Evolutionary conservation across 2,888 invertebrate genomes (phyloP), one percentile per base, ranked within the genome.

Genomic region (Cephus nigrinus): DNA sequence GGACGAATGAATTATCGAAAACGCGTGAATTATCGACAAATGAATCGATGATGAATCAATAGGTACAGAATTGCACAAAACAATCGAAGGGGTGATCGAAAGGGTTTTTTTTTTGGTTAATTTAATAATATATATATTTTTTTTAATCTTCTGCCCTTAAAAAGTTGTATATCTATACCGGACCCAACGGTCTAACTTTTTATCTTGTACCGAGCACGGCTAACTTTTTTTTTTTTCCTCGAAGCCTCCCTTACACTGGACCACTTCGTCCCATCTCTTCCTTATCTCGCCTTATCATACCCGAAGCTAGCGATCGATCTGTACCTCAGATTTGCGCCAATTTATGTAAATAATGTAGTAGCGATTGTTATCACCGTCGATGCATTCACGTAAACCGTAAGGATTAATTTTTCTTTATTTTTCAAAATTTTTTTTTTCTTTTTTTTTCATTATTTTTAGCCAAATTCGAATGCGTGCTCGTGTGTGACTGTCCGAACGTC

Each of bases 331-430:
- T 73, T 73, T 23, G 12, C 23, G 11, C 12, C 33, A 69, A 75
- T 68, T 75, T 68, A 33, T 34, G 33, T 75, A 72, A 55, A 30
- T 55, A 69, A 75, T 68, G 3, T 71, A 73, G 78, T 85, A 85
- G 81, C 55, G 73, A 12, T 36, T 69, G 12, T 75, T 81, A 82
- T 83, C 81, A 77, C 74, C 82, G 78, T 86, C 80, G 73, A 85
- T 84, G 83, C 83, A 83, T 81, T 81, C 80, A 79, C 81, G 15
- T 23, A 55, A 12, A 15, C 11, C 15, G 36, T 40, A 31, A 23
- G 3, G 15, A 23, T 55, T 75, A 75, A 12, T 32, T 75, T 55
- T 31, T 0, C 3, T 31, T 15, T 3, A 11, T n/a, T n/a, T 75
- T 32, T 75, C 33, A 55, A 11, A 30, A n/a, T n/a, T 30, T 30